Evolutionary conservation across 2,888 invertebrate species (phyloP).

Genomic region (Caenorhabditis parvicauda): DNA sequence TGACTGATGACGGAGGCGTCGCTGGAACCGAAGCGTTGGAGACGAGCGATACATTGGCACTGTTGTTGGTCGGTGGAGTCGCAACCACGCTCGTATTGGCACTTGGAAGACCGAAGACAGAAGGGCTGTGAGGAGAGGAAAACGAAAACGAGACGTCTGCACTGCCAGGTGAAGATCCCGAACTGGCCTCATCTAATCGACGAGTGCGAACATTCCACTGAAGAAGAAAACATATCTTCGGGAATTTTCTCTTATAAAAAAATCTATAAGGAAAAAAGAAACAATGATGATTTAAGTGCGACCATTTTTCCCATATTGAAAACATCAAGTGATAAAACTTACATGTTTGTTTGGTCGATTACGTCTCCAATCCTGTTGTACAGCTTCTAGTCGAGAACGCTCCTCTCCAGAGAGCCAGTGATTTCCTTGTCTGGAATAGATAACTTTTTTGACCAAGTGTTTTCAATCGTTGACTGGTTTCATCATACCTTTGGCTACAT

Average conservation of each 20-base stretch:
- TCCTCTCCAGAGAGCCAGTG: slow-evolving; percentile 56
- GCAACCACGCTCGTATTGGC: too few relatives aligned
- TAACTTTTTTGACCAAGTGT: too few relatives aligned
- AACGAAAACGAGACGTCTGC: neutral
- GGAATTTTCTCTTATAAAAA: too few relatives aligned
- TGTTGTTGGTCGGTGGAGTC: too few relatives aligned
- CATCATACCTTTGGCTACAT: too few relatives aligned
- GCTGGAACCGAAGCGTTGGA: too few relatives aligned
- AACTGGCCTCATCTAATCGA: neutral
- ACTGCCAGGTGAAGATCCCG: neutral
- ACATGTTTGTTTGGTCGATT: slow-evolving; percentile 45
- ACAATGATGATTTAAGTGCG: neutral
- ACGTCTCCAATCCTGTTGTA: slow-evolving; percentile 58
- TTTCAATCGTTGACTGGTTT: too few relatives aligned
- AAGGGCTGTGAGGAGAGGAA: too few relatives aligned
- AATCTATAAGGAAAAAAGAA: neutral
- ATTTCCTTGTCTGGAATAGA: slow-evolving; percentile 30
- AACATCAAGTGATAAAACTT: neutral
- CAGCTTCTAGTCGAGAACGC: slow-evolving; percentile 57
- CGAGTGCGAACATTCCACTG: neutral
- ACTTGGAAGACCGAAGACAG: too few relatives aligned
- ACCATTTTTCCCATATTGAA: neutral
- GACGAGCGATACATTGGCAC: too few relatives aligned
- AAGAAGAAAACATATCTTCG: too few relatives aligned
- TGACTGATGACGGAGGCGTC: too few relatives aligned